Percentiles rank a stretch among this genome's conserved stretches.
Evolutionary conservation across 2,888 invertebrate species (phyloP).

Genomic region (Hanleya hanleyi): DNA sequence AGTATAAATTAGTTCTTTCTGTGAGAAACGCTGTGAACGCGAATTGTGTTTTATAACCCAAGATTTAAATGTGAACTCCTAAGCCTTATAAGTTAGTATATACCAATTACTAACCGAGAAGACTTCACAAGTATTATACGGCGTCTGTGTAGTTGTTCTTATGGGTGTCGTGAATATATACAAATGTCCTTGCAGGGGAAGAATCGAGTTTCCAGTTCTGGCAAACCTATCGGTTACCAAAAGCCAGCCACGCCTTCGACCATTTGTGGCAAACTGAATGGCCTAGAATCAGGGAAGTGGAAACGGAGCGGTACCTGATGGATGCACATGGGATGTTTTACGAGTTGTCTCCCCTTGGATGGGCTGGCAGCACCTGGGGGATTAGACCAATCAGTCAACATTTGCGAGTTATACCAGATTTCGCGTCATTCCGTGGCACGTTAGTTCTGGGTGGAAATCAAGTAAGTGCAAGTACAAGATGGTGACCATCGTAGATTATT

Average conservation of each 20-base stretch:
- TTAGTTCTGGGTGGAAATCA: slow-evolving; percentile 43
- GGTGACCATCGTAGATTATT: no score
- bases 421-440: slow-evolving; percentile 38
- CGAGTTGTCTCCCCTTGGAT: slow-evolving; percentile 42
- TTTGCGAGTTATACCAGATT: slow-evolving; percentile 40
- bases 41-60: no score
- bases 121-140: no score
- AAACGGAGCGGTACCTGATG: slow-evolving; percentile 43
- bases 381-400: slow-evolving; percentile 39
- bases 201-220: slow-evolving; percentile 21
- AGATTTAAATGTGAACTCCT: no score
- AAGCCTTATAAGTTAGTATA: no score
- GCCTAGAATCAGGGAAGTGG: slow-evolving; percentile 41
- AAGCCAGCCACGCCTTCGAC: slow-evolving; percentile 43
- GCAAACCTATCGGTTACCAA: slow-evolving; percentile 45
- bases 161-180: no score
- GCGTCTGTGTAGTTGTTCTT: no score
- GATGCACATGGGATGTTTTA: slow-evolving; percentile 44
- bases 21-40: no score
- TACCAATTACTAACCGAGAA: no score
- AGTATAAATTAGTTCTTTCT: no score
- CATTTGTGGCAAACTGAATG: slow-evolving; percentile 44
- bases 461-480: no score
- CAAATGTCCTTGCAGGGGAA: no score
- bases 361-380: slow-evolving; percentile 42